phyloP scores from a whole-genome alignment of 2,113 vertebrate species.

The Clarias batrachus region DNA sequence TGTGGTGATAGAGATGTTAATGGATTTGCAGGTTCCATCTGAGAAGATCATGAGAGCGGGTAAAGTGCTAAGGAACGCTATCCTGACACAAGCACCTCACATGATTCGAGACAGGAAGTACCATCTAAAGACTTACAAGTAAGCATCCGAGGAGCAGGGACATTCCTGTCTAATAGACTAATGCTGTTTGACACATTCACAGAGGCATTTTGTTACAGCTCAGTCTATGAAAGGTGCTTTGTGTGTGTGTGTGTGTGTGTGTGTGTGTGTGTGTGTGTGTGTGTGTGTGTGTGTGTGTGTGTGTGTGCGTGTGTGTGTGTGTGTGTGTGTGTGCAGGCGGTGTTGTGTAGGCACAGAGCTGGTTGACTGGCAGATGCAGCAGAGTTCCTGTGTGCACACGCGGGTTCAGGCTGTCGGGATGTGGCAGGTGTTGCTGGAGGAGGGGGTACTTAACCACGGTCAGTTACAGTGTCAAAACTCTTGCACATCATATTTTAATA shows the following conservation, averaged over 20 bases:
- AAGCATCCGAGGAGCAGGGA: conserved; percentile 21
- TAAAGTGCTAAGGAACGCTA: conserved; percentile 85
- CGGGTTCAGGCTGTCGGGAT: conserved; percentile 92
- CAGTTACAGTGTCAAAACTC: conserved; percentile 55
- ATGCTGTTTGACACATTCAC: neutral
- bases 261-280: conserved; percentile 32
- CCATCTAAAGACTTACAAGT: conserved; percentile 96
- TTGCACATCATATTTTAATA: neutral
- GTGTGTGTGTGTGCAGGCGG: conserved; percentile 70
- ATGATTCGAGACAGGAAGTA: conserved; percentile 99
- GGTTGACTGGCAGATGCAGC: conserved; percentile 96
- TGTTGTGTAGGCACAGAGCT: conserved; percentile 96
- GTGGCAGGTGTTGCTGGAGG: conserved; percentile 97
- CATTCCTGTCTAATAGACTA: neutral
- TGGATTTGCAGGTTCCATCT: conserved; percentile 81
- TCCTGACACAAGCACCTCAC: conserved; percentile 88
- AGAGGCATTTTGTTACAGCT: neutral
- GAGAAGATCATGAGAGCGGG: conserved; percentile 91
- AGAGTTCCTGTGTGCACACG: conserved; percentile 88
- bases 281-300: conserved; percentile 40
- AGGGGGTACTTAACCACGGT: conserved; percentile 94
- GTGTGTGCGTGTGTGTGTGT: conserved; percentile 38
- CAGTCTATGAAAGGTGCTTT: conserved; percentile 21
- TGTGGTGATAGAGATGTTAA: conserved; percentile 5
- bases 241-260: conserved; percentile 38